Conservation (phyloP, 2,113 vertebrate genomes). For the Xenus cinereus region DNA sequence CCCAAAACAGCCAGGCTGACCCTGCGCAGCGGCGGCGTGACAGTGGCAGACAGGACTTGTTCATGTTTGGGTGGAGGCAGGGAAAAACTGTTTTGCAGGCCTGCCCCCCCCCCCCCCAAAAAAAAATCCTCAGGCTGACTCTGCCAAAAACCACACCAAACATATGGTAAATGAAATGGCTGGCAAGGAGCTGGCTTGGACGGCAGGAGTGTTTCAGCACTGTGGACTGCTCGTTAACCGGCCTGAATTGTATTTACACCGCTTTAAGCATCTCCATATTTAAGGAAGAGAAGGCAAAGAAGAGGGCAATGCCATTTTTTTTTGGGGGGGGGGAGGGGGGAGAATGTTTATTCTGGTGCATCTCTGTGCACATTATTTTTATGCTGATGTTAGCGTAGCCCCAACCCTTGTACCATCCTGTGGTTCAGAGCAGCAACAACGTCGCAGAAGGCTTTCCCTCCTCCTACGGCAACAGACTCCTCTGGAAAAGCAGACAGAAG, state of each 20-base stretch:
- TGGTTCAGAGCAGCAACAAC: background rate
- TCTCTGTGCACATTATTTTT: background rate
- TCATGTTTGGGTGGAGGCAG: constrained; percentile 56
- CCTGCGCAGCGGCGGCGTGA: background rate
- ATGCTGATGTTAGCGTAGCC: background rate
- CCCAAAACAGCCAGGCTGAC: constrained; percentile 40
- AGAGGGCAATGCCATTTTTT: background rate
- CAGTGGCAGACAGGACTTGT: constrained; percentile 16
- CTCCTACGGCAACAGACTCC: background rate
- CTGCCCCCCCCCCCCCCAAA: background rate
- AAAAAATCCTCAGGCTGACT: constrained; percentile 41
- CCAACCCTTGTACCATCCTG: background rate
- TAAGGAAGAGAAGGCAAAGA: constrained; percentile 10
- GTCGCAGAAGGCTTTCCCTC: background rate
- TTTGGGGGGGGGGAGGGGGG: background rate
- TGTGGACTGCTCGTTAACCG: constrained; percentile 55
- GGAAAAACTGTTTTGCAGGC: constrained; percentile 49
- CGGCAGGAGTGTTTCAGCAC: constrained; percentile 44
- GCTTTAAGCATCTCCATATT: constrained; percentile 25
- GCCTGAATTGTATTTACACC: constrained; percentile 11
- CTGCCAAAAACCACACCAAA: constrained; percentile 63
- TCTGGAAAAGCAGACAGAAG: constrained; percentile 34
- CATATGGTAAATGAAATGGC: constrained; percentile 49
- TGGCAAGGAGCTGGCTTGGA: constrained; percentile 58
- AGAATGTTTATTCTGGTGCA: background rate